A percentile compares a stretch with the other conserved stretches of the same genome.
These are phyloP conservation scores for Drosophila subquinaria DNA, from an alignment of 2,888 invertebrate genomes.

Conservation along the genomic window DNA sequence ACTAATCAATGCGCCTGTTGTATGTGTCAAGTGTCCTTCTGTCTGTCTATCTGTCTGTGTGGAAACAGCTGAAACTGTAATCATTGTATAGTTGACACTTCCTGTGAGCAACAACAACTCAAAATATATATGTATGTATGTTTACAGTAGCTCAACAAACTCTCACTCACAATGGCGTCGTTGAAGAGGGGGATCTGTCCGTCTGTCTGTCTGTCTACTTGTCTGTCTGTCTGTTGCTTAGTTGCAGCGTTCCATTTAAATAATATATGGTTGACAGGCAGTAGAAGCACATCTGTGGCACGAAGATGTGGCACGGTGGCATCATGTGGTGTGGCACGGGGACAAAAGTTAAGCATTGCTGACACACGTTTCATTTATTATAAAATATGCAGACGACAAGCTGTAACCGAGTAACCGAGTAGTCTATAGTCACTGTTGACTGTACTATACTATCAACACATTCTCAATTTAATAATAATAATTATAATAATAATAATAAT, in stretches of 20 bases:
- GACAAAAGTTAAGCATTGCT: slow-evolving; percentile 73
- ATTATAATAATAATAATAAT: slow-evolving; percentile 58
- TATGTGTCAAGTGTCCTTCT: slow-evolving; percentile 42
- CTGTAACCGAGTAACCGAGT: neutral
- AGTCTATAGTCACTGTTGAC: slow-evolving; percentile 6
- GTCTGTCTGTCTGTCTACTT: slow-evolving; percentile 4
- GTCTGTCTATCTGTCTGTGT: slow-evolving; percentile 15
- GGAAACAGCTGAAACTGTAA: slow-evolving; percentile 55
- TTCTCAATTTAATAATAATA: slow-evolving; percentile 59
- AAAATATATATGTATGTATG: slow-evolving; percentile 12
- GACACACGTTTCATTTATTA: slow-evolving; percentile 80
- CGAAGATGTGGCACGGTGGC: neutral
- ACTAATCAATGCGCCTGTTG: slow-evolving; percentile 68
- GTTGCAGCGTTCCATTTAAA: slow-evolving; percentile 72
- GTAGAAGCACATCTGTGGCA: slow-evolving; percentile 28
- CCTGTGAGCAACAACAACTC: slow-evolving; percentile 27
- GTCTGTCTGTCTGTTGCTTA: slow-evolving; percentile 30
- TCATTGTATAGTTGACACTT: slow-evolving; percentile 63
- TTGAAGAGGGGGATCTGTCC: slow-evolving; percentile 6
- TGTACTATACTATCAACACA: slow-evolving; percentile 44
- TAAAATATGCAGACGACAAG: slow-evolving; percentile 70
- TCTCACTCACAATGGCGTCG: slow-evolving; percentile 17
- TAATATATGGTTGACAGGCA: slow-evolving; percentile 54
- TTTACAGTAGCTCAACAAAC: slow-evolving; percentile 43
- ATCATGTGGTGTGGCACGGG: neutral